Base-by-base conservation (phyloP, 2,797 vertebrate species). In the Sebastes oblongus region DNA sequence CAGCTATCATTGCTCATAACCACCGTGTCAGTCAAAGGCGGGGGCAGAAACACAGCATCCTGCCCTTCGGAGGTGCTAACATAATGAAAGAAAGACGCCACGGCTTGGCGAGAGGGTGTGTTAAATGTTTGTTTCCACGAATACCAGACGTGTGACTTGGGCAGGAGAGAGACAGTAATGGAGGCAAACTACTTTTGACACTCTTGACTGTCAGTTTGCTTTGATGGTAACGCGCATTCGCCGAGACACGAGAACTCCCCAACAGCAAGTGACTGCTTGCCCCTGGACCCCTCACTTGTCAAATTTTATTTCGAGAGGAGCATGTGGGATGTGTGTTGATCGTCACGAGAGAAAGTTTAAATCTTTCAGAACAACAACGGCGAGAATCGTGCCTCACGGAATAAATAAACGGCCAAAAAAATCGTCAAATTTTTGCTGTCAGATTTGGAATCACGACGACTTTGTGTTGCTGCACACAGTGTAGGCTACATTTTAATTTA, bases 1-100 rank as follows among this genome's bases (percentile, higher is more conserved):
- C 91, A 92, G 93, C 93, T 78, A 93, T 95, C 92, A 92, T 87
- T 81, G 89, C 91, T 93, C 89, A 95, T 95, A 93, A 95, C 83
- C 87, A 29, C 61, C 14, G 18, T 91, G 94, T 96, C 94, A 95
- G 90, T 96, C 89, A 93, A 89, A 89, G 74, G 66, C 39, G 18
- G 66, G 86, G 85, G 80, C 60, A 72, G 86, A 75, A 66, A 82
- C 68, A 58, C 77, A 68, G 81, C 87, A 81, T 87, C 82, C 80
- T 87, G 86, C 85, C 91, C 90, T 86, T 80, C 67, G 74, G 89
- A 93, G 83, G 84, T 87, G 89, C 79, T 75, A 90, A 87, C 86
- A 60, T 78, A 84, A 93, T 86, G 82, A 90, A 90, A 90, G 84
- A 76, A 84, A 82, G 82, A 76, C 24, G 20, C 85, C 78, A 32